These are phyloP conservation scores for Thamnaconus septentrionalis DNA, from an alignment of 2,113 vertebrate genomes.

Conservation along the genomic window DNA sequence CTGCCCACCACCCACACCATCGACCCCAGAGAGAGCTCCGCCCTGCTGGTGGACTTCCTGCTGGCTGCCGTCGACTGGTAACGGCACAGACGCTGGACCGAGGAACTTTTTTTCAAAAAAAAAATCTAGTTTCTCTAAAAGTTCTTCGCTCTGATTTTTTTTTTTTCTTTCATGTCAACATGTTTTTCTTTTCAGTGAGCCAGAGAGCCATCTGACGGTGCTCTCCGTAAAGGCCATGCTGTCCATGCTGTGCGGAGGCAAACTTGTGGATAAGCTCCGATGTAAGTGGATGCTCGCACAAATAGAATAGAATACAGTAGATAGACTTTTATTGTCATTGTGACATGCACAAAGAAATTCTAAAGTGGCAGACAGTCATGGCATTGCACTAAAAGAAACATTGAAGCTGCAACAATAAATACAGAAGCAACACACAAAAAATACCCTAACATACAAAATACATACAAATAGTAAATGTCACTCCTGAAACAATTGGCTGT, in stretches of 20 bases:
- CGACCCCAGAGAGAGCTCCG: slow-evolving; percentile 86
- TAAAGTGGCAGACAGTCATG: too few species aligned
- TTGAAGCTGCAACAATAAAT: too few species aligned
- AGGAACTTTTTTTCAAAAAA: too few species aligned
- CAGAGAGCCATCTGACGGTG: slow-evolving; percentile 86
- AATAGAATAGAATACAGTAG: not conserved
- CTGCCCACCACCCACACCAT: slow-evolving; percentile 91
- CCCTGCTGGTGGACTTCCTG: slow-evolving; percentile 87
- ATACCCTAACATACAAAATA: too few species aligned
- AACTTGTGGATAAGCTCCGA: slow-evolving; percentile 93
- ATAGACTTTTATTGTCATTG: not conserved
- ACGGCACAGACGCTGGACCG: too few species aligned
- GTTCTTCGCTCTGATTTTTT: not conserved
- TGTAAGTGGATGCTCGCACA: slow-evolving; percentile 81
- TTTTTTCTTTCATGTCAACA: slow-evolving; percentile 68
- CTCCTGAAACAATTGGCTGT: too few species aligned
- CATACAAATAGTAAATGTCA: too few species aligned
- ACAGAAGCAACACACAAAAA: too few species aligned
- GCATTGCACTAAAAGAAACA: too few species aligned
- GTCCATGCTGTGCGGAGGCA: slow-evolving; percentile 90
- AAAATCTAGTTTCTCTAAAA: too few species aligned
- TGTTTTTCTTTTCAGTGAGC: slow-evolving; percentile 80
- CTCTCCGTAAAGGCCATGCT: slow-evolving; percentile 94
- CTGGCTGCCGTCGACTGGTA: slow-evolving; percentile 86
- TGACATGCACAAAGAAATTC: too few species aligned